Evolutionary conservation across 2,888 invertebrate genomes (phyloP).

Genomic region (Drosophila kanekoi): DNA sequence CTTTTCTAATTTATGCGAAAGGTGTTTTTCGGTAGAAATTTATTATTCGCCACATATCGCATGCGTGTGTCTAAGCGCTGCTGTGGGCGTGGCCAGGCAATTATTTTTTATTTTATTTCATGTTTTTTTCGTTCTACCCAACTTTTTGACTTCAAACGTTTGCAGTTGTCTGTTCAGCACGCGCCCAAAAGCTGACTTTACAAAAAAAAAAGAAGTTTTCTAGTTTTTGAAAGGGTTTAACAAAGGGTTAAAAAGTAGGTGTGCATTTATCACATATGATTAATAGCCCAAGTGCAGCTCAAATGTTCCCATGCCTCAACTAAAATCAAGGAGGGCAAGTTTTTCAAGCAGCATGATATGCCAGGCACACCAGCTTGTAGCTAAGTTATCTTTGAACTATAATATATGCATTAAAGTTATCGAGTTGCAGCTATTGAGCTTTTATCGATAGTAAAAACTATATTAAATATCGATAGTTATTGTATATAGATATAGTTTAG

Average conservation of each 20-base stretch:
- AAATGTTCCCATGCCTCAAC: slow-evolving; percentile 3
- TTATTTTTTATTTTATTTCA: slow-evolving; percentile 40
- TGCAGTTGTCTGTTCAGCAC: slow-evolving; percentile 59
- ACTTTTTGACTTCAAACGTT: slow-evolving; percentile 43
- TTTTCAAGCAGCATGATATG: neutral
- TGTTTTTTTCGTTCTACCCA: slow-evolving; percentile 4
- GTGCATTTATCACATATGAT: slow-evolving; percentile 50
- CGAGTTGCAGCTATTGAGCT: too few relatives aligned
- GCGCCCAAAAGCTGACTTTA: slow-evolving; percentile 62
- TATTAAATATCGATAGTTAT: too few relatives aligned
- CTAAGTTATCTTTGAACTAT: neutral
- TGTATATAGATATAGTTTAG: too few relatives aligned
- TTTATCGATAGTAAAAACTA: too few relatives aligned
- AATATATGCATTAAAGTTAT: too few relatives aligned
- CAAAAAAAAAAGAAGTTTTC: slow-evolving; percentile 5
- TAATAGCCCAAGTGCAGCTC: slow-evolving; percentile 30
- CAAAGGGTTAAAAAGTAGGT: slow-evolving; percentile 67
- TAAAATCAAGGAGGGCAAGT: neutral
- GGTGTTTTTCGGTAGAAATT: slow-evolving; percentile 67
- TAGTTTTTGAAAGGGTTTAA: slow-evolving; percentile 5
- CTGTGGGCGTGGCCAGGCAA: slow-evolving; percentile 62
- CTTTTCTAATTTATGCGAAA: slow-evolving; percentile 77
- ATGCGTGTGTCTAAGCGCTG: slow-evolving; percentile 38
- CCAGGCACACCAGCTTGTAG: neutral
- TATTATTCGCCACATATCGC: slow-evolving; percentile 58